Evolutionary conservation across 2,888 invertebrate species (phyloP).

Genomic region (Eupithecia vulgata): DNA sequence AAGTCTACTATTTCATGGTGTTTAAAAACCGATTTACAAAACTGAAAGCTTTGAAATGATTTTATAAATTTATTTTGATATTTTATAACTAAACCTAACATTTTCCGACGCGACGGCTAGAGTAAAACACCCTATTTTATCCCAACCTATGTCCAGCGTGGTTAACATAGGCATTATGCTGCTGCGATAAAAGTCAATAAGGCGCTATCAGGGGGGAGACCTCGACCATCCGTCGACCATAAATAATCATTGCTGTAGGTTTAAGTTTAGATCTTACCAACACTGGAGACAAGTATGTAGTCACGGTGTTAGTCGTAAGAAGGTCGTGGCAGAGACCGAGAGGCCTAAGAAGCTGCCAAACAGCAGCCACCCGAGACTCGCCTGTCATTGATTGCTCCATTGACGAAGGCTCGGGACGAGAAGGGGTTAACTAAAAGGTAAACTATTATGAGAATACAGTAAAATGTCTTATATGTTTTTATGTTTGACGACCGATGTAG

Average conservation of each 20-base stretch:
- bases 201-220: no score
- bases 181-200: neutral
- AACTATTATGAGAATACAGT: neutral
- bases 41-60: no score
- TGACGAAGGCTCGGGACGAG: slow-evolving; percentile 72
- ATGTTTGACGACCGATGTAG: no score
- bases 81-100: no score
- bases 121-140: no score
- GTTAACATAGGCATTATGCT: neutral
- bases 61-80: no score
- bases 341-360: slow-evolving; percentile 90
- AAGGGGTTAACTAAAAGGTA: slow-evolving; percentile 51
- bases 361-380: slow-evolving; percentile 74
- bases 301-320: slow-evolving; percentile 94
- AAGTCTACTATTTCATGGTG: no score
- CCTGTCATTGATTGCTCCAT: slow-evolving; percentile 71
- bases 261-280: slow-evolving; percentile 85
- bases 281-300: slow-evolving; percentile 96
- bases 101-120: no score
- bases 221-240: neutral
- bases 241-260: neutral
- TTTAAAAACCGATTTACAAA: no score
- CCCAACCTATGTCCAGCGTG: neutral
- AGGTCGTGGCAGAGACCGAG: slow-evolving; percentile 97
- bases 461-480: neutral